Conservation (phyloP, 2,113 vertebrate species). For the Mystacornis crossleyi region DNA sequence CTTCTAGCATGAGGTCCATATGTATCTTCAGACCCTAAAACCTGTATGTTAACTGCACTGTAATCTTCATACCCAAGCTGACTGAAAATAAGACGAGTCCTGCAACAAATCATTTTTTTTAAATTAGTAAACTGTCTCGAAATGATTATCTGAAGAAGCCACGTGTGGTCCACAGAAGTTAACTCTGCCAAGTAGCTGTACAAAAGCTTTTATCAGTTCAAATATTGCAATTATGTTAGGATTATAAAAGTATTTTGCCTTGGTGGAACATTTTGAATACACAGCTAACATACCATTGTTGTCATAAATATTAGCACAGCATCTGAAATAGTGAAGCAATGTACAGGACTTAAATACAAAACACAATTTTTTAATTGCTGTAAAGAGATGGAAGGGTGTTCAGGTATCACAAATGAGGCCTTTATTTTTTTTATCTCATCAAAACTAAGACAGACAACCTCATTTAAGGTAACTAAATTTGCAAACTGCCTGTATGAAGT, state of each 20-base stretch:
- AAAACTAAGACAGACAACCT: background rate
- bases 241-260: background rate
- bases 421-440: background rate
- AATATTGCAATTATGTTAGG: background rate
- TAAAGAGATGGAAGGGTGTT: background rate
- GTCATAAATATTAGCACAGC: background rate
- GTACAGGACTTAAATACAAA: background rate
- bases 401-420: background rate
- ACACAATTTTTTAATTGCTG: background rate
- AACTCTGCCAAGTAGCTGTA: background rate
- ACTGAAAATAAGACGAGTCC: conserved; percentile 81
- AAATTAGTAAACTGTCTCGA: conserved; percentile 28
- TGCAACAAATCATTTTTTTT: conserved; percentile 54
- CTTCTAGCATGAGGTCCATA: conserved; percentile 79
- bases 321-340: background rate
- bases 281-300: background rate
- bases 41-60: conserved; percentile 81
- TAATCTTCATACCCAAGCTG: conserved; percentile 83
- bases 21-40: conserved; percentile 87
- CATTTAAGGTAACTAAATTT: background rate
- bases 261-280: background rate
- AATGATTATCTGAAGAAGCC: background rate
- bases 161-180: background rate
- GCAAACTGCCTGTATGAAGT: background rate
- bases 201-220: background rate